Evolutionary conservation across 2,888 invertebrate species (phyloP).

Genomic region (Apamea crenata): DNA sequence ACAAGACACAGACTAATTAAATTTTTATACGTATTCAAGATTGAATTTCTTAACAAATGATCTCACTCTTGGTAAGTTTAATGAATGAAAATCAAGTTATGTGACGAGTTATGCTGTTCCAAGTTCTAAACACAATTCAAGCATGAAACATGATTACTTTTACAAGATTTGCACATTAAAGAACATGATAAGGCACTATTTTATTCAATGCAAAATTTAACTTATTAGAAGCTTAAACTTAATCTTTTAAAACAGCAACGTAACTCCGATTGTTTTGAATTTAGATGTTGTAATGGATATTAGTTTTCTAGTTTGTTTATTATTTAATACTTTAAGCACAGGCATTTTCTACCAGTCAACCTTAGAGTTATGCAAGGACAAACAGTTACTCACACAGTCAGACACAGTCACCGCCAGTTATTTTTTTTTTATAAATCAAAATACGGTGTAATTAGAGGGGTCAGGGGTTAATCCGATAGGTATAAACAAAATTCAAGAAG

Average conservation of each 20-base stretch:
- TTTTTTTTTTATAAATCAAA: no score
- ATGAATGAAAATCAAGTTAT: not conserved
- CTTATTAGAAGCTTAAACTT: not conserved
- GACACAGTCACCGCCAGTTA: no score
- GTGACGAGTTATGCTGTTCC: not conserved
- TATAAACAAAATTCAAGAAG: no score
- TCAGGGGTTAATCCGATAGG: no score
- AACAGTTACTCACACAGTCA: no score
- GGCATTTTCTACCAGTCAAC: no score
- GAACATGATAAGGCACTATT: constrained; percentile 27
- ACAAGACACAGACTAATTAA: not conserved
- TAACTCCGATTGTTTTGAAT: not conserved
- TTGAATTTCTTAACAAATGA: constrained; percentile 18
- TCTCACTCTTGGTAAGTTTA: not conserved
- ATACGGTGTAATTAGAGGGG: no score
- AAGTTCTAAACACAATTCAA: constrained; percentile 30
- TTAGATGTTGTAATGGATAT: not conserved
- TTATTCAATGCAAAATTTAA: constrained; percentile 18
- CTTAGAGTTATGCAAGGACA: no score
- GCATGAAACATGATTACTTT: constrained; percentile 14
- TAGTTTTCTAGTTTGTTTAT: no score
- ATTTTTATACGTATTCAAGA: not conserved
- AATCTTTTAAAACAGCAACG: not conserved
- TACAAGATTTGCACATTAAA: constrained; percentile 37
- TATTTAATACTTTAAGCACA: no score